phyloP scores from a whole-genome alignment of 2,113 vertebrate species.

The Notothenia rossii region DNA sequence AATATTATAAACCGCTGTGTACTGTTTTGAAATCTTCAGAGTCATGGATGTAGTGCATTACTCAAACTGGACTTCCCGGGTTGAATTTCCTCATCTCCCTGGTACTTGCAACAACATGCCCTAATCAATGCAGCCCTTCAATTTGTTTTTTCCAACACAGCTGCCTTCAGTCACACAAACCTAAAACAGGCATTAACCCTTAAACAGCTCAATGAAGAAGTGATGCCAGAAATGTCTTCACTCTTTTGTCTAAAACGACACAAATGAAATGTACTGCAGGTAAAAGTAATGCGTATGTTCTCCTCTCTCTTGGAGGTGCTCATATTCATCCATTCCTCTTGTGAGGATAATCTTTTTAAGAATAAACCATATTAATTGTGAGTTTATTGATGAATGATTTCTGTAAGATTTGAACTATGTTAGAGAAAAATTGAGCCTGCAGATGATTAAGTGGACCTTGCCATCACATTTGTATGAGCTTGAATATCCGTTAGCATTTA shows the following conservation, averaged over 20 bases:
- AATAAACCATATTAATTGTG: not conserved
- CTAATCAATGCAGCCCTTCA: not conserved
- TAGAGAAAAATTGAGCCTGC: not conserved
- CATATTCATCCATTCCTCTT: not conserved
- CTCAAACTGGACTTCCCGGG: not conserved
- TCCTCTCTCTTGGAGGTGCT: not conserved
- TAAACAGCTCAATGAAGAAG: not conserved
- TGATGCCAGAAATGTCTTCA: not conserved
- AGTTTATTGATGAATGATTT: not conserved
- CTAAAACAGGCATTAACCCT: not conserved
- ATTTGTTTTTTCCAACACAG: not conserved
- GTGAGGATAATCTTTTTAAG: not conserved
- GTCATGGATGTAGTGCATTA: not conserved
- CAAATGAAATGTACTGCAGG: not conserved
- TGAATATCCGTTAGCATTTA: slow-evolving; percentile 58
- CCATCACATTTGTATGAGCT: slow-evolving; percentile 36
- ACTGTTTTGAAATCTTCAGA: not conserved
- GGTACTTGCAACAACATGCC: not conserved
- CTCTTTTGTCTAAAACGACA: not conserved
- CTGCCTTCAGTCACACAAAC: not conserved
- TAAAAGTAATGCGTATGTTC: not conserved
- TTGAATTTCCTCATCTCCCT: not conserved
- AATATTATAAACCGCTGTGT: not conserved
- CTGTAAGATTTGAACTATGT: not conserved
- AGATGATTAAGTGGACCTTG: slow-evolving; percentile 25